These are phyloP conservation scores for Odontesthes bonariensis DNA, from an alignment of 2,113 vertebrate species.

Conservation along the genomic window DNA sequence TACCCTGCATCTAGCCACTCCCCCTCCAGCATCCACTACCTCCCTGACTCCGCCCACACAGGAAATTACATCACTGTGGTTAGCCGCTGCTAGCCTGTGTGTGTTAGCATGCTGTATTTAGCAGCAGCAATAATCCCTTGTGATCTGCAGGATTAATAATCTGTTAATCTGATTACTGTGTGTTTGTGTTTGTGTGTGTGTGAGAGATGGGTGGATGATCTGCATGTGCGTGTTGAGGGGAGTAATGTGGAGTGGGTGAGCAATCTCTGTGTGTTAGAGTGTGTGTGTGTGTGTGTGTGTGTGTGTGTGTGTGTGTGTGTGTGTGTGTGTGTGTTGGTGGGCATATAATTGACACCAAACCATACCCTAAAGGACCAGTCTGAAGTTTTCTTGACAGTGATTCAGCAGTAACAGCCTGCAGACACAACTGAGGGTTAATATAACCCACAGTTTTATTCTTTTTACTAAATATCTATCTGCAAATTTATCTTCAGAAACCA, in stretches of 20 bases:
- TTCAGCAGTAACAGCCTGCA: background rate
- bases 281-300: background rate
- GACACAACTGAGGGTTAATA: constrained; percentile 9
- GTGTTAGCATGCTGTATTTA: constrained; percentile 45
- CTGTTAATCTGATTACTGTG: constrained; percentile 64
- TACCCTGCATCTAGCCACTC: background rate
- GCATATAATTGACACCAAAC: background rate
- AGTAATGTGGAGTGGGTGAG: too few species aligned
- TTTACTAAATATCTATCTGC: background rate
- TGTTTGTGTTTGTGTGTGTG: constrained; percentile 4
- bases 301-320: background rate
- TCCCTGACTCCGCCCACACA: constrained; percentile 1
- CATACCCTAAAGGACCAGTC: background rate
- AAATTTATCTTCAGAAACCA: too few species aligned
- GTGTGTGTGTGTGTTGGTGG: background rate
- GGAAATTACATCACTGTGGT: constrained; percentile 25
- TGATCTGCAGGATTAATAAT: constrained; percentile 55
- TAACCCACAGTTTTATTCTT: background rate
- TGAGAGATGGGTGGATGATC: background rate
- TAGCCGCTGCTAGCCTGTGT: constrained; percentile 19
- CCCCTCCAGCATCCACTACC: background rate
- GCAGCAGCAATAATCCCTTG: constrained; percentile 48
- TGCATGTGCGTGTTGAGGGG: too few species aligned
- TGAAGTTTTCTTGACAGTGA: background rate
- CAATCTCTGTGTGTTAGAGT: background rate